phyloP scores from a whole-genome alignment of 2,113 vertebrate genomes.

The Bos indicus region DNA sequence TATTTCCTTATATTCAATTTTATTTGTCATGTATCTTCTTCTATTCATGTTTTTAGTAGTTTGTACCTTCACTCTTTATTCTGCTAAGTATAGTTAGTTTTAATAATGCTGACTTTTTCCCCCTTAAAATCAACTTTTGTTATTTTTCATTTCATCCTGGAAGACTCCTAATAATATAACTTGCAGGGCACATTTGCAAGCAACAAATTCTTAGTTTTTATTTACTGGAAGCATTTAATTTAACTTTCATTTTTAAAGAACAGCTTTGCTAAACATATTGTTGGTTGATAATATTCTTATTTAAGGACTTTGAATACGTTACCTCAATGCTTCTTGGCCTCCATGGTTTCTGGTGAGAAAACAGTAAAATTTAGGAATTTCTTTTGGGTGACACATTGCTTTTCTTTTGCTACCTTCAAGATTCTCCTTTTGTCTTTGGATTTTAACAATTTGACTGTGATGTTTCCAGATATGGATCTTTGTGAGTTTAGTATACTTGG shows the following conservation, averaged over 20 bases:
- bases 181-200: neutral
- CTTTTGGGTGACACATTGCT: neutral
- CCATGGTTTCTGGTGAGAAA: neutral
- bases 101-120: neutral
- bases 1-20: neutral
- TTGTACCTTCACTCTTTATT: neutral
- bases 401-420: neutral
- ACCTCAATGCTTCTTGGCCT: neutral
- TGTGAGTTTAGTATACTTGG: neutral
- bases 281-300: neutral
- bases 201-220: neutral
- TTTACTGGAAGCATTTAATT: neutral
- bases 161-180: neutral
- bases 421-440: neutral
- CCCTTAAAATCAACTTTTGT: neutral
- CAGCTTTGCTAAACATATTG: neutral
- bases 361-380: neutral
- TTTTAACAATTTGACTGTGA: neutral
- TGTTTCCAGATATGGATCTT: neutral
- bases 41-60: neutral
- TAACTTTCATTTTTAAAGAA: neutral
- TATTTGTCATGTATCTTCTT: neutral
- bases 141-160: neutral
- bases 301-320: neutral
- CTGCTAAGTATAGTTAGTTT: neutral